Evolutionary conservation across 2,888 invertebrate genomes (phyloP).

Genomic region (Micropterix aruncella): DNA sequence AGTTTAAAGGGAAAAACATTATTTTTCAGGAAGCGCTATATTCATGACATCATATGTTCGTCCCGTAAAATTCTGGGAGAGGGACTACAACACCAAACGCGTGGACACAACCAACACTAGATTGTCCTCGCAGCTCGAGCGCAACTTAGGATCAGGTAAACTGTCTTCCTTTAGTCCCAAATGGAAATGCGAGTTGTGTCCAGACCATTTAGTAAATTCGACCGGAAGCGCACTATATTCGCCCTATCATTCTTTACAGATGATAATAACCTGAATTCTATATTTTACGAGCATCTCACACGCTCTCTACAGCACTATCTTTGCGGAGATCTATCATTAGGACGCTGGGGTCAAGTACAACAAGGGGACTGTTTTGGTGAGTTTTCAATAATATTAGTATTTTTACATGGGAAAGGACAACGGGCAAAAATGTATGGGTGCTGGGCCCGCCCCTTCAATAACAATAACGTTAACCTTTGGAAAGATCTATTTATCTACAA

Average conservation of each 20-base stretch:
- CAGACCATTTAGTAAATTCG: neutral
- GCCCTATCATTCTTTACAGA: conserved; percentile 45
- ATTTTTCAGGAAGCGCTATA: conserved; percentile 81
- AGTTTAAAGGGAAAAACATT: conserved; percentile 5
- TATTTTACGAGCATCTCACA: conserved; percentile 98
- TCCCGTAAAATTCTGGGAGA: conserved; percentile 98
- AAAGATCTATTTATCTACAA: too few relatives aligned
- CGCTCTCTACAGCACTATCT: conserved; percentile 90
- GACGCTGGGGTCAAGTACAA: conserved; percentile 90
- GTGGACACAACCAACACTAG: conserved; percentile 97
- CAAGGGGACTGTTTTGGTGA: conserved; percentile 90
- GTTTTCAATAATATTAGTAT: conserved; percentile 6
- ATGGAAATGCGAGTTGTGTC: neutral
- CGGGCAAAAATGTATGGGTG: too few relatives aligned
- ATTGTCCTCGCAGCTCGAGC: conserved; percentile 85
- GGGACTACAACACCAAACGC: conserved; percentile 93
- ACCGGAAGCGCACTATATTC: too few relatives aligned
- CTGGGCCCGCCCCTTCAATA: too few relatives aligned
- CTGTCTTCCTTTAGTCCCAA: neutral
- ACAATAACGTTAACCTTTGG: too few relatives aligned
- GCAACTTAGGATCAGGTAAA: conserved; percentile 63
- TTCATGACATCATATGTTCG: conserved; percentile 98
- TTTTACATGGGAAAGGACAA: too few relatives aligned
- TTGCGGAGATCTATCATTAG: conserved; percentile 84
- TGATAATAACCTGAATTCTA: conserved; percentile 96